These are phyloP conservation scores for Empidonax traillii DNA, from an alignment of 2,113 vertebrate genomes.

Conservation along the genomic window DNA sequence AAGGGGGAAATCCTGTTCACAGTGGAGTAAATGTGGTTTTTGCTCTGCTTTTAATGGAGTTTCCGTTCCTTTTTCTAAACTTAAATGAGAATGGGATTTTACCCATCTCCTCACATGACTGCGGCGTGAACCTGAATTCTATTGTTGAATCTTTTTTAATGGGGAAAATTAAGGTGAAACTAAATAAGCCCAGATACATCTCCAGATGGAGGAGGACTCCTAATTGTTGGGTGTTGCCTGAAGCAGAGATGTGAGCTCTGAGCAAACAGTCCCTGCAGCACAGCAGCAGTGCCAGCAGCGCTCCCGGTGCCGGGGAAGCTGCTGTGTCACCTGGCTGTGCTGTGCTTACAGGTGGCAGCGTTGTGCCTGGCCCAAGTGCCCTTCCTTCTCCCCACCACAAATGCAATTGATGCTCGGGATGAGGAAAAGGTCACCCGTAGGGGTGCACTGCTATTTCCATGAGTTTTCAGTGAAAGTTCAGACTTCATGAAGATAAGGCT, in stretches of 20 bases:
- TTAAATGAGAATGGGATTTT: constrained; percentile 1
- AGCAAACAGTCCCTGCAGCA: neutral
- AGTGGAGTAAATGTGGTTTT: constrained; percentile 10
- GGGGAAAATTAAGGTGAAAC: neutral
- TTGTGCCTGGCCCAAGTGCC: neutral
- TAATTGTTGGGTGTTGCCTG: neutral
- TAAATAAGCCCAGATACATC: neutral
- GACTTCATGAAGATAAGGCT: neutral
- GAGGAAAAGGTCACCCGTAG: neutral
- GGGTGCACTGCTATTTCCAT: neutral
- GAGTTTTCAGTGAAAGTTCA: neutral
- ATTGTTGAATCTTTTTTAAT: neutral
- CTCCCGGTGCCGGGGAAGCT: neutral
- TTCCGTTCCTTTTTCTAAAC: constrained; percentile 5
- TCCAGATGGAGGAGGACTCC: neutral
- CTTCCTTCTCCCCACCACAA: neutral
- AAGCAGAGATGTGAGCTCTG: neutral
- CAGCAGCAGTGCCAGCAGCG: neutral
- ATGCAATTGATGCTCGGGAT: too few species aligned
- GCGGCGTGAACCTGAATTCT: neutral
- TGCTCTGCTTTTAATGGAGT: constrained; percentile 18
- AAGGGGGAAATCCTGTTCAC: constrained; percentile 5
- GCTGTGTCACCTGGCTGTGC: accelerated
- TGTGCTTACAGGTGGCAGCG: neutral
- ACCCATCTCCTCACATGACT: neutral